These are phyloP conservation scores for Lepidocolaptes lacrymiger DNA, from an alignment of 2,797 vertebrate species.

Conservation along the genomic window DNA sequence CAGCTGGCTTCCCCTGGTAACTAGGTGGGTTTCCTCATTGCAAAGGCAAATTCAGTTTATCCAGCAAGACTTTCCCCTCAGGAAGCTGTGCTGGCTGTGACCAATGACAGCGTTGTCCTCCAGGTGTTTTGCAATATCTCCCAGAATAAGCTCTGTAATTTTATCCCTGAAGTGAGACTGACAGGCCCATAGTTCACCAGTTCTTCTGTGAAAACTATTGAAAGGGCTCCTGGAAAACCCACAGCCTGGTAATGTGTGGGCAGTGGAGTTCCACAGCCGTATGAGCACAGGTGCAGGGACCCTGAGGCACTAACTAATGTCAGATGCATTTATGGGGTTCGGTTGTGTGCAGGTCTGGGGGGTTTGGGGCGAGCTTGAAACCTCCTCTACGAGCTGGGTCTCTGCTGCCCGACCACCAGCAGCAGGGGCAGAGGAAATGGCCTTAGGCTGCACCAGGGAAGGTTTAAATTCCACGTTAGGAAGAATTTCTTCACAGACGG, in stretches of 20 bases:
- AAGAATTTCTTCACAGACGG: not conserved
- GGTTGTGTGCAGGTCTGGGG: not conserved
- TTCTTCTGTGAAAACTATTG: too few species aligned
- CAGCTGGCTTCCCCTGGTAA: not conserved
- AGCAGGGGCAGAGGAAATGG: not conserved
- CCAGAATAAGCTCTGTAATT: not conserved
- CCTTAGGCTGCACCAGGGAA: not conserved
- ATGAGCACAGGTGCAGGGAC: too few species aligned
- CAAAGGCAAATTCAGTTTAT: not conserved
- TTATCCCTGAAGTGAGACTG: not conserved
- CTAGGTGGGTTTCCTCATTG: not conserved
- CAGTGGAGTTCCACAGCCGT: not conserved
- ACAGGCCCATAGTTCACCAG: not conserved
- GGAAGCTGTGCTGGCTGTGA: not conserved
- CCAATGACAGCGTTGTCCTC: not conserved
- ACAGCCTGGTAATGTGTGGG: fast-evolving
- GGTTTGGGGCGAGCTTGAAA: not conserved
- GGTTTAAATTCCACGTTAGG: too few species aligned
- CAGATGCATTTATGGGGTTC: too few species aligned
- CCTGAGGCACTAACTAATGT: not conserved
- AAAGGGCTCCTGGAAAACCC: not conserved
- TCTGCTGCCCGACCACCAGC: not conserved
- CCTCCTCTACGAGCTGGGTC: fast-evolving
- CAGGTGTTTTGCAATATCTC: not conserved
- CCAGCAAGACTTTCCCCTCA: not conserved